These are phyloP conservation scores for Caenorhabditis doughertyi DNA, from an alignment of 2,888 invertebrate species.

Conservation along the genomic window DNA sequence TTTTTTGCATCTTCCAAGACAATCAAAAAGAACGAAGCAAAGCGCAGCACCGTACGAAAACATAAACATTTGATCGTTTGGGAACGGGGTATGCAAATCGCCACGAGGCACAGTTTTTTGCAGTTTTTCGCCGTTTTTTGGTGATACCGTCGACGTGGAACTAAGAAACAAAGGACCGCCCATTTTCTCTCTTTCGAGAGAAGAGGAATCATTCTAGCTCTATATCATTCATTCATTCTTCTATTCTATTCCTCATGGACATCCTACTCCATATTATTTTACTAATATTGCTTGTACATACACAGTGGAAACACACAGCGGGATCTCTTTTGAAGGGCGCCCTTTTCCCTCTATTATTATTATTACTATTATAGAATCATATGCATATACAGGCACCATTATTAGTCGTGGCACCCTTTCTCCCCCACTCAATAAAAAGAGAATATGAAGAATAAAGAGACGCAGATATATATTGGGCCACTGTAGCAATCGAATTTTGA, in stretches of 20 bases:
- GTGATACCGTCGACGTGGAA: conserved; percentile 14
- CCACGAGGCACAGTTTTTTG: conserved; percentile 10
- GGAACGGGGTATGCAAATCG: conserved; percentile 47
- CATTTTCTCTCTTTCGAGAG: neutral
- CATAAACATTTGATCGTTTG: conserved; percentile 55
- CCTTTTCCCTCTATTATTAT: conserved; percentile 8
- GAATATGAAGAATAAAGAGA: conserved; percentile 9
- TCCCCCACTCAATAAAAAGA: conserved; percentile 14
- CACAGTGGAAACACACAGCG: conserved; percentile 39
- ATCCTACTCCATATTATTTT: conserved; percentile 7
- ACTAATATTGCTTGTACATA: conserved; percentile 33
- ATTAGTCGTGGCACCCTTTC: conserved; percentile 42
- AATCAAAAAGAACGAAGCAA: conserved; percentile 16
- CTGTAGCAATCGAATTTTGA: conserved; percentile 45
- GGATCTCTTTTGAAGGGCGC: conserved; percentile 38
- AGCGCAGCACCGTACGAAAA: conserved; percentile 40
- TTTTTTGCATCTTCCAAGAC: conserved; percentile 12
- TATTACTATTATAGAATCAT: conserved; percentile 40
- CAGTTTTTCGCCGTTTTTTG: conserved; percentile 14
- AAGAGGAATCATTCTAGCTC: neutral
- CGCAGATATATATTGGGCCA: conserved; percentile 7
- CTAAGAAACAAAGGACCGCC: conserved; percentile 21
- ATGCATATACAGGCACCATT: conserved; percentile 47
- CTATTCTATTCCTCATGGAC: conserved; percentile 5
- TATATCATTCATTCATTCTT: conserved; percentile 9